Evolutionary conservation across 2,797 vertebrate species (phyloP), one percentile per base, ranked within the genome.

Genomic region (Scolopax bukidnonensis): DNA sequence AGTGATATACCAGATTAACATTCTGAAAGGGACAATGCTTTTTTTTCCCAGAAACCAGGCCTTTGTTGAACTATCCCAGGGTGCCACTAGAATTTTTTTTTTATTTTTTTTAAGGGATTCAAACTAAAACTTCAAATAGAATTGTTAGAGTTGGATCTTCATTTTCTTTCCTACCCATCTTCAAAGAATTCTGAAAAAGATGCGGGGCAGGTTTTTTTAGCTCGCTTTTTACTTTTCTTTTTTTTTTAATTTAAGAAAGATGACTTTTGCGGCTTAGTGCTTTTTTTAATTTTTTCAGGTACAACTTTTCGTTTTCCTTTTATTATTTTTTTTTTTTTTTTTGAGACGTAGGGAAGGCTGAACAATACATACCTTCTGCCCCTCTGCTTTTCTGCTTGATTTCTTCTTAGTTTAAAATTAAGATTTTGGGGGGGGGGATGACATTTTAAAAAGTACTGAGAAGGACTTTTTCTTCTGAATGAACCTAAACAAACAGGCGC

Each of bases 1-100:
- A 98, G 97, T 98, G 98, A 99, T 99, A 98, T 97, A 98, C 96
- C 98, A 98, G 98, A 99, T 99, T 99, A 99, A 98, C 98, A 99
- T 98, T 99, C 98, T 98, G 97, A 98, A 98, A 97, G 97, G 97
- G 98, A 98, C 98, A 99, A 97, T 98, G 98, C 96, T 97, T 98
- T 97, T 98, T 98, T 98, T 98, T 41, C 98, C 98, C 98, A 99
- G 99, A 99, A 99, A 96, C 98, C 98, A 98, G 97, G 97, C 98
- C 98, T 99, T 99, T 99, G 98, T 99, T 99, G 97, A 98, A 98
- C 97, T 98, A 98, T 98, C 98, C 98, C 97, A 97, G 98, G 98
- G 98, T 98, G 96, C 96, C 96, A 97, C 95, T 95, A 97, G 90
- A 97, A 92, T 65, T 82, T 75, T 90, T 41, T 41, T 41, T 7